Base-by-base conservation (phyloP, 2,888 invertebrate species). In the Syritta pipiens region DNA sequence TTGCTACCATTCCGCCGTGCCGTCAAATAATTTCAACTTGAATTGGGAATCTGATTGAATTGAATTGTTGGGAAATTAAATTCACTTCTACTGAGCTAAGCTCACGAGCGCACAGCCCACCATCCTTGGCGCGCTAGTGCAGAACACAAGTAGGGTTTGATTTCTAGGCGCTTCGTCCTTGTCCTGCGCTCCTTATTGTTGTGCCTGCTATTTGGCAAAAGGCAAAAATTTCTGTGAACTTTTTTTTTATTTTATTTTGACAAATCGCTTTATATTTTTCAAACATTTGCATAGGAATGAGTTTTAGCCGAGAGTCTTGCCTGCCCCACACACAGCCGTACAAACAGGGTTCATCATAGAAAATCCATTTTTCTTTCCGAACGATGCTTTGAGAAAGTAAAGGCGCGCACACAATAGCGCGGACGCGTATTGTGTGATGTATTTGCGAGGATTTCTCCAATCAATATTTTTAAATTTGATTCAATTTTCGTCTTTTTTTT, bases 391-490 rank as follows among this genome's bases (percentile, higher is more conserved):
- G 35, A 12, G 28, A 69, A 68, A 35, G 35, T 53, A 68, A 49
- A 42, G 20, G 26, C 51, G 46, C 46, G 24, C n/a, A n/a, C 24
- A 7, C 42, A 48, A 49, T 55, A 49, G 28, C 48, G 48, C 55
- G 40, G 62, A 32, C 42, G 60, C 55, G 42, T 69, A n/a, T n/a
- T n/a, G n/a, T 57, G 32, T 42, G 6, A 55, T 40, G 69, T 37
- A 57, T 57, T 69, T 32, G 28, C n/a, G 20, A 14, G 14, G 37
- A 55, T 20, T 55, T 67, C 55, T 37, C 17, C 46, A 69, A 76
- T 69, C 75, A 76, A 76, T 76, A 76, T 63, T 76, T 63, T 69
- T 20, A 42, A 69, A 63, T 69, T 46, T 69, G 30, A 76, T 76
- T 75, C 68, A 62, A 75, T 75, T 76, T 63, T 12, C 55, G 48